A percentile compares a stretch with the other conserved stretches of the same genome.
Conservation (phyloP, 2,113 vertebrate genomes). For the Madoqua kirkii region DNA sequence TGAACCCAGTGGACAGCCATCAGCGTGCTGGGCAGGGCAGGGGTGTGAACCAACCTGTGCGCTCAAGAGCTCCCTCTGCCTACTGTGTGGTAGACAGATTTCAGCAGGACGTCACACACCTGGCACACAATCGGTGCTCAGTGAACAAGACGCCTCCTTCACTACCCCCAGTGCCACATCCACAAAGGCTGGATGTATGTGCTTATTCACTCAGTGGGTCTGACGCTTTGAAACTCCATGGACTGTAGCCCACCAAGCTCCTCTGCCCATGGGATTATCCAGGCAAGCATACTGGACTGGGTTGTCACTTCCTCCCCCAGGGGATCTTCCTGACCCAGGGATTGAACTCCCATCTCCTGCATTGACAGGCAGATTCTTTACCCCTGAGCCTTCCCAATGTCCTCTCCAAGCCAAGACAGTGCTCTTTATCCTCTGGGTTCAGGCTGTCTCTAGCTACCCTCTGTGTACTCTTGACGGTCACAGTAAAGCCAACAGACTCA, state of each 20-base stretch:
- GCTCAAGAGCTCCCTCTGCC: not conserved
- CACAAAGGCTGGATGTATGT: not conserved
- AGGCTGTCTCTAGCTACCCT: not conserved
- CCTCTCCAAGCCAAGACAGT: not conserved
- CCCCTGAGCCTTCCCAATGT: not conserved
- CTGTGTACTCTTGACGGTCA: not conserved
- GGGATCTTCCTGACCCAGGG: not conserved
- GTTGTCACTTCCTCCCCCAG: not conserved
- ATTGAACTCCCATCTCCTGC: not conserved
- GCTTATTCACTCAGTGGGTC: not conserved
- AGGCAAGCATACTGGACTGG: not conserved
- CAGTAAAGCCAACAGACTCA: not conserved
- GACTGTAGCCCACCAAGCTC: not conserved
- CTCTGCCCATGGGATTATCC: not conserved
- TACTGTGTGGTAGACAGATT: not conserved
- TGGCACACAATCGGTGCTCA: not conserved
- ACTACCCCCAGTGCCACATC: rapidly evolving
- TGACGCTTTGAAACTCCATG: not conserved
- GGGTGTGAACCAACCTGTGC: rapidly evolving
- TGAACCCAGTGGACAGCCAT: not conserved
- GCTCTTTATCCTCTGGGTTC: not conserved
- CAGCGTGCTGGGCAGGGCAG: not conserved
- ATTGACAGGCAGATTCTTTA: not conserved
- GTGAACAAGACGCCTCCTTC: rapidly evolving
- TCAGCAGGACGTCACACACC: not conserved